Evolutionary conservation across 2,888 invertebrate genomes (phyloP), one percentile per base, ranked within the genome.

Genomic region (Palloptera scutellata): DNA sequence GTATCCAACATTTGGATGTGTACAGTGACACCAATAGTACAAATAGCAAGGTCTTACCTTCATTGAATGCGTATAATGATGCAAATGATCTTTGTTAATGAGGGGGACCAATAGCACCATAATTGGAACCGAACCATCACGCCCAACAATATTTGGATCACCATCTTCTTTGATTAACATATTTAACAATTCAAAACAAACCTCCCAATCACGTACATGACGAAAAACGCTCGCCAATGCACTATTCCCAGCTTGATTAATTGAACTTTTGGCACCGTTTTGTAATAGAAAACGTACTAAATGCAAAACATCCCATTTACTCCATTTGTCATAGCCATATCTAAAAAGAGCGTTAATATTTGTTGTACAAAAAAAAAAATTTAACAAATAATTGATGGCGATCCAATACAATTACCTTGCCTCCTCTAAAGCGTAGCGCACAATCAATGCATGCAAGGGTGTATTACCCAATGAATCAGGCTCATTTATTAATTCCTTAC

Each of bases 51-150:
- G 65, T 64, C 48, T 78, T 79, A 89, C 91, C 87, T 91, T 91
- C 90, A 91, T 91, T 72, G 88, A 89, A 81, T 91, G 91, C 5
- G 91, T 91, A 78, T 91, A 90, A 81, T 90, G 89, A 80, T 91
- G 90, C 59, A 91, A 81, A 59, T 91, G 90, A 83, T 91, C 91
- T 78, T 91, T 91, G 80, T 92, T 91, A 67, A 92, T 90, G 43
- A 92, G 84, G 55, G 91, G 91, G 66, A 92, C 91, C 66, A 92
- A 85, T 76, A 92, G 89, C 41, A 92, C 90, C 89, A 92, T 91
- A 66, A 92, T 88, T 12, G 92, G 91, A 61, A 90, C 90, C 51
- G 90, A 90, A 19, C 91, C 91, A 82, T 91, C 91, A 20, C 91
- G 85, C 6, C 91, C 91, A 19, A 91, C 91, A 81, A 90, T 88